Conservation (phyloP, 1,140 invertebrate genomes). For the Cydia fagiglandana region DNA sequence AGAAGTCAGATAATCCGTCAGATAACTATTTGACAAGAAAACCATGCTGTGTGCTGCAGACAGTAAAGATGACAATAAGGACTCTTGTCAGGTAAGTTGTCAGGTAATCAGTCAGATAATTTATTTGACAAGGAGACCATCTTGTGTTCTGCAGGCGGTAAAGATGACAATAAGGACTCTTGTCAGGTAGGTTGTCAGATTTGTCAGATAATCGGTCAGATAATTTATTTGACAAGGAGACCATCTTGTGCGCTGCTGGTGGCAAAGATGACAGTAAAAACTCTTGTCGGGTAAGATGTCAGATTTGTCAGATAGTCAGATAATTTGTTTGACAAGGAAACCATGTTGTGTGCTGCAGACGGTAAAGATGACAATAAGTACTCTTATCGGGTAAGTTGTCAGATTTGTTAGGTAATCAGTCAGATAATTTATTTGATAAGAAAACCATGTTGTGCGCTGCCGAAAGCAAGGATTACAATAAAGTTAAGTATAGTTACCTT, state of each 20-base stretch:
- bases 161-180: not conserved
- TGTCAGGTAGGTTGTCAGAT: not conserved
- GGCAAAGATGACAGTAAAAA: not conserved
- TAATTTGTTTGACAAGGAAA: not conserved
- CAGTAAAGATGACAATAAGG: not conserved
- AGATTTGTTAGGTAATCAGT: too few relatives aligned
- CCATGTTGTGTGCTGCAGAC: not conserved
- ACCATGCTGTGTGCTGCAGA: slow-evolving; percentile 7
- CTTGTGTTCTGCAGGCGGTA: not conserved
- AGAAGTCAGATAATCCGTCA: too few relatives aligned
- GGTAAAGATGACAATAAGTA: not conserved
- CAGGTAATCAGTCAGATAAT: not conserved
- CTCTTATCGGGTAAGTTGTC: not conserved
- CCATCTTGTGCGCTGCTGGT: not conserved
- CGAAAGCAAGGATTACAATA: too few relatives aligned
- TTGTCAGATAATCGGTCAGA: not conserved
- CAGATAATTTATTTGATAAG: not conserved
- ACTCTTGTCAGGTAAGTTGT: slow-evolving; percentile 19
- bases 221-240: not conserved
- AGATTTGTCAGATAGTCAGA: not conserved
- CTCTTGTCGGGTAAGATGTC: slow-evolving; percentile 10
- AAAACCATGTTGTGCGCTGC: slow-evolving; percentile 3
- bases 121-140: not conserved
- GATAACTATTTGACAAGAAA: not conserved
- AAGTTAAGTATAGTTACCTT: too few relatives aligned